A percentile compares a stretch with the other conserved stretches of the same genome.
phyloP scores from a whole-genome alignment of 2,888 invertebrate species.

The Formica aserva region DNA sequence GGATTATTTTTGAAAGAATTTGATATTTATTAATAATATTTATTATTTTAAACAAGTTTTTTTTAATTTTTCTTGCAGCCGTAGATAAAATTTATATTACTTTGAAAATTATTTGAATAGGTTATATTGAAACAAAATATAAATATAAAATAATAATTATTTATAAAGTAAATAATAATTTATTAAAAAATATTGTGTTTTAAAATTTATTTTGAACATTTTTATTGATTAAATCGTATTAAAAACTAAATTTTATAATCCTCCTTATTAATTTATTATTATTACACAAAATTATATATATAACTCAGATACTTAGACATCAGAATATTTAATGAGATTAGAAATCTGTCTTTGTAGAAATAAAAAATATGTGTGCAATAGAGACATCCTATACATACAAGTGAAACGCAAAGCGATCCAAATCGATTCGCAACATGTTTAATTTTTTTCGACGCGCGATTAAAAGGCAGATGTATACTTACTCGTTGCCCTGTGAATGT shows the following conservation, averaged over 20 bases:
- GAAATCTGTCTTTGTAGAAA: constrained; percentile 5
- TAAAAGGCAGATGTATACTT: constrained; percentile 77
- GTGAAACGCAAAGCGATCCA: not conserved
- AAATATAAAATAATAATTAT: not conserved
- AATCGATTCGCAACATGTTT: constrained; percentile 15
- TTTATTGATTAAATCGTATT: not conserved
- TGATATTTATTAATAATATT: not conserved
- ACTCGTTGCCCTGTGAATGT: constrained; percentile 86
- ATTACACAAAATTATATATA: not conserved
- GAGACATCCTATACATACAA: not conserved
- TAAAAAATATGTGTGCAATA: not conserved
- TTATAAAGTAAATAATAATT: not conserved
- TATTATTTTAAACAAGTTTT: not conserved
- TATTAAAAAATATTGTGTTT: not conserved
- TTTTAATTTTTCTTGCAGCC: not conserved
- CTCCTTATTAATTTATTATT: not conserved
- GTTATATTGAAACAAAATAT: not conserved
- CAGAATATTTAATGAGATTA: not conserved
- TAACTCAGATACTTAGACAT: not conserved
- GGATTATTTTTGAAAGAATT: not conserved
- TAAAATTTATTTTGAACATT: not conserved
- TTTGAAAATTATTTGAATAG: not conserved
- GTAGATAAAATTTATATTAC: not conserved
- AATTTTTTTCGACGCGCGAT: not conserved
- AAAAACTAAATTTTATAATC: not conserved